Evolutionary conservation across 1,140 invertebrate species (phyloP), one percentile per base, ranked within the genome.

Genomic region (Halictus rubicundus): DNA sequence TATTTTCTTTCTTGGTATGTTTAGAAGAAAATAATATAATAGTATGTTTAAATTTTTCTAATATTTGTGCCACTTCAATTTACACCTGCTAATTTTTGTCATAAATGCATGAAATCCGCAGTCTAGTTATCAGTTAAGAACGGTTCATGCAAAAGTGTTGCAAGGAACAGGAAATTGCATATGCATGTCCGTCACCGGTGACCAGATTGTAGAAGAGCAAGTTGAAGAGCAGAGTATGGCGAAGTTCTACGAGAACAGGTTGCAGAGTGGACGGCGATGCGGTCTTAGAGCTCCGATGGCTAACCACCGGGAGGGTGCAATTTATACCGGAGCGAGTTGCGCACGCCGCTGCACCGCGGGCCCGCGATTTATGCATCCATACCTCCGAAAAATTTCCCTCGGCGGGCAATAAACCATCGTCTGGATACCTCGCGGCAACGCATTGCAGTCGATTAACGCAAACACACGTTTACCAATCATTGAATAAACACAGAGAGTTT

Each of bases 321-420:
- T 66, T 66, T 66, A 66, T 46, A 66, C 27, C 21, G 27, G 19
- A 19, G 64, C 23, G 21, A 66, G 8, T 12, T 66, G 57, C 59
- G 74, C 64, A 61, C 42, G 66, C 64, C 49, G 78, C 25, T 21
- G 78, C 39, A 37, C 14, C 39, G 39, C 39, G 32, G 27, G 42
- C 14, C 27, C 5, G 57, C 64, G 78, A 80, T 80, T 80, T 80
- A 80, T 73, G 78, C 76, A 77, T 80, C 68, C 68, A 69, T 77
- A 60, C 73, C 73, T 23, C 19, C 65, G 66, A 49, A 66, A 69
- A 68, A 69, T 61, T 59, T 80, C 63, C 70, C 61, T 54, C 77
- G 57, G 14, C 37, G 46, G 77, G 54, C 60, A 25, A 68, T 76
- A 52, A 73, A 80, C 42, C 78, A 68, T 75, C 63, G 63, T 57